Percentiles rank a stretch among this genome's conserved stretches.
These are phyloP conservation scores for Amia ocellicauda DNA, from an alignment of 2,113 vertebrate genomes.

Conservation along the genomic window DNA sequence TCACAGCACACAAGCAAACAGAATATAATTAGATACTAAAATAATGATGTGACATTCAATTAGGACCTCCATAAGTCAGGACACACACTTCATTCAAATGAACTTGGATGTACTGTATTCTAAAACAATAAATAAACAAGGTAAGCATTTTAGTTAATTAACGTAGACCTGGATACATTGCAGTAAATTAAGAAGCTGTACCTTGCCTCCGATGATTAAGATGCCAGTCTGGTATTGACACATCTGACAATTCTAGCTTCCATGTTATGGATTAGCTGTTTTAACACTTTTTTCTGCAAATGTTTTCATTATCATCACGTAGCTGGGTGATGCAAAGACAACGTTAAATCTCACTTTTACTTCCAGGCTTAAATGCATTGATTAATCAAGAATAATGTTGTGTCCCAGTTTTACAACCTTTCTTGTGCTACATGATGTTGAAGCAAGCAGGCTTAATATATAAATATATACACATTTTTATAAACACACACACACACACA, in stretches of 20 bases:
- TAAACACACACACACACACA: constrained; percentile 4
- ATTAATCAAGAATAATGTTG: constrained; percentile 19
- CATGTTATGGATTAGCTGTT: constrained; percentile 26
- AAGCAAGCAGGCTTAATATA: background rate
- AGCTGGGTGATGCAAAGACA: constrained; percentile 2
- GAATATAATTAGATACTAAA: no score
- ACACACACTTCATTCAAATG: background rate
- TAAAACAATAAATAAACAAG: constrained; percentile 4
- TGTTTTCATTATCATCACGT: constrained; percentile 10
- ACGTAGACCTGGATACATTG: constrained; percentile 10
- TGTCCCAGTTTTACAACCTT: constrained; percentile 4
- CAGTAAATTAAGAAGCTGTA: constrained; percentile 10
- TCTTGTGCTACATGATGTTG: background rate
- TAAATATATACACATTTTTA: background rate
- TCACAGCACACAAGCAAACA: no score
- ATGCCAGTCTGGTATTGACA: constrained; percentile 21
- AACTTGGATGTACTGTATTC: background rate
- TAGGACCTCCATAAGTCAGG: background rate
- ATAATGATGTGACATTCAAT: background rate
- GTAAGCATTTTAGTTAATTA: constrained; percentile 22
- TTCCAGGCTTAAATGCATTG: background rate
- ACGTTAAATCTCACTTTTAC: background rate
- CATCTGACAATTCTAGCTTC: constrained; percentile 15
- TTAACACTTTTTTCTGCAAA: constrained; percentile 24
- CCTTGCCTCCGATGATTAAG: constrained; percentile 13